A percentile compares a stretch with the other conserved stretches of the same genome.
phyloP scores from a whole-genome alignment of 37 sponge, comb jelly and placozoan species.

The Aplysina aerophoba region DNA sequence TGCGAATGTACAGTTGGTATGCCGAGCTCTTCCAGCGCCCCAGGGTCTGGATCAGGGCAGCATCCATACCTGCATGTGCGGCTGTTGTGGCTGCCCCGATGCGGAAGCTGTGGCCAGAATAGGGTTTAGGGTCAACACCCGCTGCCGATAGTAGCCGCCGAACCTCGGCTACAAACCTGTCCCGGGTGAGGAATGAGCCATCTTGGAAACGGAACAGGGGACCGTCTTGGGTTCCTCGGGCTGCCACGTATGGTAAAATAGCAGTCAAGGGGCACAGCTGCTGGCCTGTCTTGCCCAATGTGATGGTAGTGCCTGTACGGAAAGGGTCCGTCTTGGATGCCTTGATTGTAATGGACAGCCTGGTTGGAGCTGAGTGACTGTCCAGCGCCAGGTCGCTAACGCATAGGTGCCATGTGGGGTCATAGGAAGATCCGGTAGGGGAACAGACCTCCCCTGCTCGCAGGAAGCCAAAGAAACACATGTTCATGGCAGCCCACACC shows the following conservation, averaged over 20 bases:
- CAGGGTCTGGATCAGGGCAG: neutral
- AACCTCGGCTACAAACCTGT: neutral
- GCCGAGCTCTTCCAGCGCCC: constrained; percentile 27
- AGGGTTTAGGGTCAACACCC: neutral
- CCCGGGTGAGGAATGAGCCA: constrained; percentile 28
- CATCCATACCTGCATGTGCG: constrained; percentile 5
- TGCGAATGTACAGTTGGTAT: constrained; percentile 2
- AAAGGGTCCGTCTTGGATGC: constrained; percentile 49
- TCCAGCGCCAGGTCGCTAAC: constrained; percentile 33
- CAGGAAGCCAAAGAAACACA: constrained; percentile 48
- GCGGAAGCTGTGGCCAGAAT: constrained; percentile 26
- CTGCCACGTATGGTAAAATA: neutral
- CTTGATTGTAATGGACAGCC: neutral
- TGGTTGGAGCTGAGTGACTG: neutral
- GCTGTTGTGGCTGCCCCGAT: constrained; percentile 37
- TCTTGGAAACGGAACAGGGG: constrained; percentile 18
- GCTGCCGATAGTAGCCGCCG: neutral
- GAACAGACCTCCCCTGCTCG: constrained; percentile 28
- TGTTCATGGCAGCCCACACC: constrained; percentile 50
- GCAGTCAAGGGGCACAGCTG: constrained; percentile 22
- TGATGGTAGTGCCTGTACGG: neutral
- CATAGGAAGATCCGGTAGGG: constrained; percentile 16
- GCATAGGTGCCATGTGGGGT: constrained; percentile 12
- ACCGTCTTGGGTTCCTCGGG: neutral
- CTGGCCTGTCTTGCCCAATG: constrained; percentile 4